Conservation (phyloP, 2,888 invertebrate genomes). For the Lepidocyrtoides sp. region DNA sequence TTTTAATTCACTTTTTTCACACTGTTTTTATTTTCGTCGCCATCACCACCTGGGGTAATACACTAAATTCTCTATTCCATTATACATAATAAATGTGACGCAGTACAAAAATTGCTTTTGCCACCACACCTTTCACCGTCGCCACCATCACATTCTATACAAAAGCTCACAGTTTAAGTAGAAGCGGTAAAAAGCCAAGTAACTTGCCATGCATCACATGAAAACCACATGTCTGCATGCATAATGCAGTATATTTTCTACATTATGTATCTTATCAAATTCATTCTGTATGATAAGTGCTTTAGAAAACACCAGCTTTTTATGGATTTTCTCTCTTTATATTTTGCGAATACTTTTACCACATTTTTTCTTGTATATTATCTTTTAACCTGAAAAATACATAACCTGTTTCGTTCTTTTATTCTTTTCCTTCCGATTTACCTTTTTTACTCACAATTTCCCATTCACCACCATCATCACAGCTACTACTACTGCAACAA, state of each 20-base stretch:
- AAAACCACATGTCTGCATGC: background rate
- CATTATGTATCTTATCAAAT: background rate
- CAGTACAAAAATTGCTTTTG: background rate
- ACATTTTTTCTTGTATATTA: background rate
- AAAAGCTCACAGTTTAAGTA: background rate
- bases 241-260: conserved; percentile 5
- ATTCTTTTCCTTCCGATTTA: background rate
- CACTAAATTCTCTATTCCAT: background rate
- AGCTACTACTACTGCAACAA: background rate
- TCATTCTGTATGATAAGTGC: background rate
- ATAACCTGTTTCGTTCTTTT: background rate
- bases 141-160: background rate
- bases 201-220: background rate
- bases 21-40: no score
- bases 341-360: background rate
- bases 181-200: background rate
- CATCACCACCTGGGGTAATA: background rate
- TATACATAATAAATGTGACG: background rate
- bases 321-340: background rate
- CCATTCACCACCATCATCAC: background rate
- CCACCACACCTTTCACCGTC: background rate
- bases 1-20: no score
- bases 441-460: background rate
- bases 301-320: background rate
- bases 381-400: background rate